Conservation (phyloP, 2,797 vertebrate genomes). For the Merluccius polli region DNA sequence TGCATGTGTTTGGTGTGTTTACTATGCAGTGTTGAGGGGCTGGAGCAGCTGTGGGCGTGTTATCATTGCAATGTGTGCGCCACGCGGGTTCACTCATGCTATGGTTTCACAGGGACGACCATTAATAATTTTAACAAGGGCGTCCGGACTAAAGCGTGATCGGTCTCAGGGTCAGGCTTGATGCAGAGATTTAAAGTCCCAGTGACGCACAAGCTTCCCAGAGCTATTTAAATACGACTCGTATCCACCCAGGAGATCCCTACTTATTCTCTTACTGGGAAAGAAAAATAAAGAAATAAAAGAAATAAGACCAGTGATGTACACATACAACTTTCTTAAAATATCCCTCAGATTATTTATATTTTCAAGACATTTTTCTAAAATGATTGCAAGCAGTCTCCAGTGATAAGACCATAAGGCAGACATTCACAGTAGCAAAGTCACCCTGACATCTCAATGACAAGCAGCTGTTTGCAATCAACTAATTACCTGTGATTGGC, state of each 20-base stretch:
- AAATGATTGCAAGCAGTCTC: neutral
- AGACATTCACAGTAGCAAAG: neutral
- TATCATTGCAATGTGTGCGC: constrained; percentile 27
- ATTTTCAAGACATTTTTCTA: neutral
- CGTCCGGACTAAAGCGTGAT: constrained; percentile 16
- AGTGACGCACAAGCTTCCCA: neutral
- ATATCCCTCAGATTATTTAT: neutral
- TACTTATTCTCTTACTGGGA: neutral
- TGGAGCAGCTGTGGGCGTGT: constrained; percentile 18
- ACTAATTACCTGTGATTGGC: constrained; percentile 40
- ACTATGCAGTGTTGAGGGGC: neutral
- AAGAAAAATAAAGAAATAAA: neutral
- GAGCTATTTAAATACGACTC: neutral
- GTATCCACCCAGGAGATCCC: neutral
- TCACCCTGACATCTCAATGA: neutral
- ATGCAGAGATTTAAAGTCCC: constrained; percentile 11
- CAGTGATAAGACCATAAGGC: neutral
- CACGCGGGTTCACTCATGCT: constrained; percentile 10
- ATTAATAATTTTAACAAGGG: constrained; percentile 52
- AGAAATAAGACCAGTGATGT: neutral
- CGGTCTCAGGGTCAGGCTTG: constrained; percentile 24
- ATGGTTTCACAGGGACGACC: constrained; percentile 17
- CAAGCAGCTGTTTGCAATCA: constrained; percentile 49
- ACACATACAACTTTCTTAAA: neutral
- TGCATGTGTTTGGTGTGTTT: neutral